A percentile compares a stretch with the other conserved stretches of the same genome.
Conservation (phyloP, 2,888 invertebrate species). For the Ochropacha duplaris region DNA sequence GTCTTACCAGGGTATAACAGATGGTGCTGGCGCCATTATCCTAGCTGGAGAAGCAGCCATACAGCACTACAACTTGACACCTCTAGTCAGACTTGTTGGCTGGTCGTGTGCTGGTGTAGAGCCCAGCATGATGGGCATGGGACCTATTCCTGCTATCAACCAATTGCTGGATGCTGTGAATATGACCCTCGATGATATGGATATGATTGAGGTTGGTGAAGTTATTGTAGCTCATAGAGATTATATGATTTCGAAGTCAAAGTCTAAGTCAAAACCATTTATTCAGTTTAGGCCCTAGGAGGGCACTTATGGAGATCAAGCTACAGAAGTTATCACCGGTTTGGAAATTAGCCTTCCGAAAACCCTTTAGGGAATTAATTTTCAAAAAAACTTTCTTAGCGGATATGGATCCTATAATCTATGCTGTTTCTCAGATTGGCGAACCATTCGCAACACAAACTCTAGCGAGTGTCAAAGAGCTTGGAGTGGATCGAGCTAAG, state of each 20-base stretch:
- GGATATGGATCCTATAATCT: too few relatives aligned
- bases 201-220: conserved; percentile 90
- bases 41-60: conserved; percentile 86
- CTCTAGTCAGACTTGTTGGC: conserved; percentile 89
- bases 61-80: conserved; percentile 77
- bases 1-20: conserved; percentile 78
- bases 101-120: conserved; percentile 91
- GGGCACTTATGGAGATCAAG: too few relatives aligned
- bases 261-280: too few relatives aligned
- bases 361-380: too few relatives aligned
- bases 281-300: too few relatives aligned
- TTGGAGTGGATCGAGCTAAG: conserved; percentile 90
- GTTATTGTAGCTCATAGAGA: too few relatives aligned
- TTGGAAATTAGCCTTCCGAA: too few relatives aligned
- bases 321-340: too few relatives aligned
- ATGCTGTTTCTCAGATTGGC: conserved; percentile 90
- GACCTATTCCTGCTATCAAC: conserved; percentile 46
- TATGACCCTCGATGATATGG: conserved; percentile 86
- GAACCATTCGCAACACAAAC: conserved; percentile 97
- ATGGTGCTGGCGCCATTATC: conserved; percentile 94
- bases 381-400: too few relatives aligned
- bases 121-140: conserved; percentile 89
- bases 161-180: conserved; percentile 84
- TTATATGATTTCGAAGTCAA: too few relatives aligned
- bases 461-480: conserved; percentile 91